A percentile compares a stretch with the other conserved stretches of the same genome.
These are phyloP conservation scores for Drosophila kambysellisi DNA, from an alignment of 2,888 invertebrate species.

Conservation along the genomic window DNA sequence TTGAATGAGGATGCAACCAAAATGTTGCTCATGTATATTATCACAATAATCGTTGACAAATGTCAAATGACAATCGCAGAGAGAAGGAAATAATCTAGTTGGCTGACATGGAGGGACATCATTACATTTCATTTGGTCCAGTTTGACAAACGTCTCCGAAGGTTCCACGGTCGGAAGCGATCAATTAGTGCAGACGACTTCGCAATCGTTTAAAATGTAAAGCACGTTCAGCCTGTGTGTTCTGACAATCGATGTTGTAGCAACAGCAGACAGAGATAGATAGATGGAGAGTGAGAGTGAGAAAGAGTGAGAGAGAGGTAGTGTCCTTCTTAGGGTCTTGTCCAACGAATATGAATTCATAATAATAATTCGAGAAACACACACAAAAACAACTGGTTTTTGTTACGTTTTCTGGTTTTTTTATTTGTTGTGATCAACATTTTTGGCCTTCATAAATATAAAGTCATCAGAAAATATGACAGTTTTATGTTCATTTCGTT, in stretches of 20 bases:
- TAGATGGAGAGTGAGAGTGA: not conserved
- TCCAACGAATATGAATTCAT: constrained; percentile 75
- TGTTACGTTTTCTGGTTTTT: not conserved
- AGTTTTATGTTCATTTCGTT: constrained; percentile 79
- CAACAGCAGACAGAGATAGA: not conserved
- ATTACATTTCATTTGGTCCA: constrained; percentile 70
- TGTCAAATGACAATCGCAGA: constrained; percentile 45
- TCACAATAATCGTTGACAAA: constrained; percentile 60
- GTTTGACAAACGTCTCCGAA: constrained; percentile 55
- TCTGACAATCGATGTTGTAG: constrained; percentile 67
- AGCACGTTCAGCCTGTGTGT: constrained; percentile 85
- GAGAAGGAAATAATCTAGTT: constrained; percentile 67
- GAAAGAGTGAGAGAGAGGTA: not conserved
- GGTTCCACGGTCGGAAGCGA: constrained; percentile 76
- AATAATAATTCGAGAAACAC: constrained; percentile 65
- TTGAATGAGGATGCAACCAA: not conserved
- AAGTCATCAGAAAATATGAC: constrained; percentile 82
- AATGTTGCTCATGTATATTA: constrained; percentile 44
- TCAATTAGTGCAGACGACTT: constrained; percentile 83
- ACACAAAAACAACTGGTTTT: constrained; percentile 63
- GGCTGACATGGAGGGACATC: constrained; percentile 64
- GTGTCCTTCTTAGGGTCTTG: constrained; percentile 34
- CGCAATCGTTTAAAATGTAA: constrained; percentile 82
- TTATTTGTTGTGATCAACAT: constrained; percentile 58
- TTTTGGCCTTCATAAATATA: constrained; percentile 81